Evolutionary conservation across 2,113 vertebrate species (phyloP).

Genomic region (Cyprinodon brontotheroides): DNA sequence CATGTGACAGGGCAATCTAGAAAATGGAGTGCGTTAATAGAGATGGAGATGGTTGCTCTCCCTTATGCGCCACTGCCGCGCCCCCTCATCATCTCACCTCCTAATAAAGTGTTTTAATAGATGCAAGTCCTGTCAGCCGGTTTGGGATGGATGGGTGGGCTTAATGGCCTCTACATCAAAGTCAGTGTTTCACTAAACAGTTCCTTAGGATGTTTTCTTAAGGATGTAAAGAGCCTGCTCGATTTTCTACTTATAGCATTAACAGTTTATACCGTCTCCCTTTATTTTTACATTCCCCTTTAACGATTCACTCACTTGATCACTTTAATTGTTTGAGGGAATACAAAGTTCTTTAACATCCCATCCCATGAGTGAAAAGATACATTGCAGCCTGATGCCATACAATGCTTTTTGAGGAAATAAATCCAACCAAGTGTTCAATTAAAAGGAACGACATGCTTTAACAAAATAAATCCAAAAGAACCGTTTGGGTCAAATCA

Average conservation of each 20-base stretch:
- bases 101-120: slow-evolving; percentile 72
- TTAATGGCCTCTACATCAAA: slow-evolving; percentile 72
- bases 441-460: too few species aligned
- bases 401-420: background rate
- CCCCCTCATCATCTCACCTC: slow-evolving; percentile 68
- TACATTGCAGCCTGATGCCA: background rate
- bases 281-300: slow-evolving; percentile 30
- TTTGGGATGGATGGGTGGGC: slow-evolving; percentile 59
- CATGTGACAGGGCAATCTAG: slow-evolving; percentile 76
- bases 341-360: background rate
- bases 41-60: slow-evolving; percentile 59
- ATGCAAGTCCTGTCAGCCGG: slow-evolving; percentile 54
- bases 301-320: background rate
- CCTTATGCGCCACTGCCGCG: background rate
- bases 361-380: background rate
- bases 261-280: slow-evolving; percentile 27
- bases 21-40: slow-evolving; percentile 78
- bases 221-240: slow-evolving; percentile 47
- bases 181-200: slow-evolving; percentile 8
- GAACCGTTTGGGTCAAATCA: background rate
- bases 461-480: too few species aligned
- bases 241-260: slow-evolving; percentile 14
- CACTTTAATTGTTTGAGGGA: background rate
- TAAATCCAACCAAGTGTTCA: background rate
- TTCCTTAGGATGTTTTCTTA: slow-evolving; percentile 47